Conservation (phyloP, 2,888 invertebrate genomes). For the Augiades crinisus region DNA sequence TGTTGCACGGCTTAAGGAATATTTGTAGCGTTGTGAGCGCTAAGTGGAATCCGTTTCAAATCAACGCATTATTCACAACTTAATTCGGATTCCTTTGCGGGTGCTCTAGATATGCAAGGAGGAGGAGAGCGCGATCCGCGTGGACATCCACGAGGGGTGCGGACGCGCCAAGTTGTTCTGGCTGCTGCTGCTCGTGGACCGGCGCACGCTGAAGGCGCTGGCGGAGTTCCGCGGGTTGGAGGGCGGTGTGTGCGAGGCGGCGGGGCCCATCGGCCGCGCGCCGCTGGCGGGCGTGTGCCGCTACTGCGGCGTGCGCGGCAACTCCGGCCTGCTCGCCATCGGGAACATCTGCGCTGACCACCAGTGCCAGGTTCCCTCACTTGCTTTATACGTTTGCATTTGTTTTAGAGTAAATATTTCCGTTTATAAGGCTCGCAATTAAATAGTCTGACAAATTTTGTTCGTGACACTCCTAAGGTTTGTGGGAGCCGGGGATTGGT, state of each 20-base stretch:
- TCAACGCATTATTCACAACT: too few relatives aligned
- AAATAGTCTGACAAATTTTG: too few relatives aligned
- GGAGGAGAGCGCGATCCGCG: conserved; percentile 97
- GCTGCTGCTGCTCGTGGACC: conserved; percentile 95
- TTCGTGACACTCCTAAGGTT: too few relatives aligned
- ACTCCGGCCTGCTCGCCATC: conserved; percentile 91
- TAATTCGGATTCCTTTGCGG: not conserved
- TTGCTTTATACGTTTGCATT: not conserved
- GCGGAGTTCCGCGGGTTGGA: conserved; percentile 92
- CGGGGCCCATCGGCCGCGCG: conserved; percentile 28
- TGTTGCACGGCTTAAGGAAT: too few relatives aligned
- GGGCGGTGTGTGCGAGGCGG: conserved; percentile 43
- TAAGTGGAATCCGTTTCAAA: too few relatives aligned
- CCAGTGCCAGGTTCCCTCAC: conserved; percentile 92
- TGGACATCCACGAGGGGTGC: conserved; percentile 98
- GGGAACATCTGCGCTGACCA: conserved; percentile 96
- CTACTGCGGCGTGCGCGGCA: conserved; percentile 94
- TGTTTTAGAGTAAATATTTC: too few relatives aligned
- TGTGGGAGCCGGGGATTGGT: too few relatives aligned
- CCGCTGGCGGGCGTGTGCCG: conserved; percentile 88
- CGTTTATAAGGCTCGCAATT: too few relatives aligned
- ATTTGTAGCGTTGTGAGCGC: too few relatives aligned
- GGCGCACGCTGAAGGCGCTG: conserved; percentile 93
- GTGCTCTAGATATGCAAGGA: conserved; percentile 91
- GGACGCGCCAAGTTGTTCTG: conserved; percentile 98